phyloP scores from a whole-genome alignment of 2,113 vertebrate genomes.

The Octodon degus region DNA sequence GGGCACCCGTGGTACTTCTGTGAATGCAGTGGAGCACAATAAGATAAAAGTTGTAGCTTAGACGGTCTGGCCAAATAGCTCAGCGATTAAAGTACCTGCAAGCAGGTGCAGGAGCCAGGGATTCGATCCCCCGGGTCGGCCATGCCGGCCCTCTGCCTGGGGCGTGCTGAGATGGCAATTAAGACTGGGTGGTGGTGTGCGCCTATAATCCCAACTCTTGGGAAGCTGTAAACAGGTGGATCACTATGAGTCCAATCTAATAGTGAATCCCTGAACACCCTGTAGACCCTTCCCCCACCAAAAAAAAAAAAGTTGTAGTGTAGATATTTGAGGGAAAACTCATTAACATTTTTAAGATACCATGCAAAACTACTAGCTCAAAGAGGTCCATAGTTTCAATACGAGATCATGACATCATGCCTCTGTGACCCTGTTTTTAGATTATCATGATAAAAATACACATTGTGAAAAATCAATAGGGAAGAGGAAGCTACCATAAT shows the following conservation, averaged over 20 bases:
- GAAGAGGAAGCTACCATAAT: neutral
- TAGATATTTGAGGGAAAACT: neutral
- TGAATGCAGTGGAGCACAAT: fast-evolving
- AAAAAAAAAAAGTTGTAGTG: neutral
- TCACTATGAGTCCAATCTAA: too few relatives aligned
- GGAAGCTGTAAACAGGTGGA: too few relatives aligned
- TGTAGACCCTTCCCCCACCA: too few relatives aligned
- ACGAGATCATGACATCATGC: neutral
- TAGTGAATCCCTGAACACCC: too few relatives aligned
- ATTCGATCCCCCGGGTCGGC: too few relatives aligned
- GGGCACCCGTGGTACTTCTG: neutral
- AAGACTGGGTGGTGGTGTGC: too few relatives aligned
- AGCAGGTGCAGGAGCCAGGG: too few relatives aligned
- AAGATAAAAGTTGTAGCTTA: neutral
- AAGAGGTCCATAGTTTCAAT: neutral
- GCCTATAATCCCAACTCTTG: too few relatives aligned
- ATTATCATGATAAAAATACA: neutral
- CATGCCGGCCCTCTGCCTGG: too few relatives aligned
- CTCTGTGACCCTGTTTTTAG: constrained; percentile 43
- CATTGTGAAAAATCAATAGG: neutral
- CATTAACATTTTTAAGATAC: neutral
- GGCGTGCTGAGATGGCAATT: too few relatives aligned
- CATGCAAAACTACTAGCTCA: neutral
- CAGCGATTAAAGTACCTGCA: too few relatives aligned
- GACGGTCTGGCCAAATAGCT: too few relatives aligned